A percentile compares a stretch with the other conserved stretches of the same genome.
Conservation (phyloP, 2,888 invertebrate genomes). For the Melanophora roralis region DNA sequence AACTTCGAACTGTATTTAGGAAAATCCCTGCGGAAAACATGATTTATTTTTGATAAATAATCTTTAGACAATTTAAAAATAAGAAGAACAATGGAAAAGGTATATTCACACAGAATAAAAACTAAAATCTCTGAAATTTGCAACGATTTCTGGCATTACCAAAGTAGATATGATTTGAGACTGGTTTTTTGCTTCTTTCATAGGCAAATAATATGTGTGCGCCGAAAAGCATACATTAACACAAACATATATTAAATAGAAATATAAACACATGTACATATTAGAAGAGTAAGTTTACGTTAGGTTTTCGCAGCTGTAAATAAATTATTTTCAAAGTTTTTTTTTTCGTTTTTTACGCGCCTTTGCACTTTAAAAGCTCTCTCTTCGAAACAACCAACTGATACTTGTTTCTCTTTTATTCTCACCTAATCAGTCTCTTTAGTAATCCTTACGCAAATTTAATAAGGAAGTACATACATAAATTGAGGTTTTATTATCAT, state of each 20-base stretch:
- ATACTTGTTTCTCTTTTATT: not conserved
- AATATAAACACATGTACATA: no score
- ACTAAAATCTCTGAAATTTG: no score
- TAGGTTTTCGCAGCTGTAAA: constrained; percentile 52
- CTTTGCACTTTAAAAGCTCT: constrained; percentile 52
- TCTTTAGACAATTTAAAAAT: no score
- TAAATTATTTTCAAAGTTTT: constrained; percentile 47
- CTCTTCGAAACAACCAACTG: constrained; percentile 17
- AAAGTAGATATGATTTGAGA: not conserved
- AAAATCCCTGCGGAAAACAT: no score
- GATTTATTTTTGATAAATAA: no score
- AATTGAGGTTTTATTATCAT: constrained; percentile 30
- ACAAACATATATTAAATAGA: no score
- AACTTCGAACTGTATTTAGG: no score
- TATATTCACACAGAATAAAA: no score
- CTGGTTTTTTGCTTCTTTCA: not conserved
- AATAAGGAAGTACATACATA: constrained; percentile 24
- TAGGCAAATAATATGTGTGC: constrained; percentile 1
- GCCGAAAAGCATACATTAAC: not conserved
- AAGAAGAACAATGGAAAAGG: no score
- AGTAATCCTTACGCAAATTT: not conserved
- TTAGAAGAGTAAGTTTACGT: constrained; percentile 13
- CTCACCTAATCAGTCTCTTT: not conserved
- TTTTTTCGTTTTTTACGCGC: constrained; percentile 44
- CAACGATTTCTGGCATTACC: not conserved